phyloP scores from a whole-genome alignment of 2,113 vertebrate genomes.

The Probosciger aterrimus region DNA sequence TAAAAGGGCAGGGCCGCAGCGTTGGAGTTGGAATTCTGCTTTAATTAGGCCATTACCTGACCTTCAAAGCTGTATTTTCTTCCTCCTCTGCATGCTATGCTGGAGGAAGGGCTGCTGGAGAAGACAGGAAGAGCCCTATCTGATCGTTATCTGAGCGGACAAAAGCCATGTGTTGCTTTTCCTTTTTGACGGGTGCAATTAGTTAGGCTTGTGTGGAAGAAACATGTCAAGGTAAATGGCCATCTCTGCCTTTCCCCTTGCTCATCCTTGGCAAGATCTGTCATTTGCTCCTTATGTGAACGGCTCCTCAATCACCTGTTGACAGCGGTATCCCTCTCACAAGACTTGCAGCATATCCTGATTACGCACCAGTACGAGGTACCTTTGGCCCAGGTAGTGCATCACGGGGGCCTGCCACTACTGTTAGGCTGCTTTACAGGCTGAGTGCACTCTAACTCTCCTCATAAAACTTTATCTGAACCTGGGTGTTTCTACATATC shows the following conservation, averaged over 20 bases:
- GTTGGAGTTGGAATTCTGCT: conserved; percentile 26
- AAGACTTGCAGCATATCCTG: conserved; percentile 1
- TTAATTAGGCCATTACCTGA: conserved; percentile 48
- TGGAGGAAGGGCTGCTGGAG: conserved; percentile 35
- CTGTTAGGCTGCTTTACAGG: not conserved
- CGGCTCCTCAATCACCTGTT: conserved; percentile 51
- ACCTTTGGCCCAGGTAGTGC: not conserved
- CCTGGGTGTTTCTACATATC: not conserved
- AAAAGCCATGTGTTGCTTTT: conserved; percentile 52
- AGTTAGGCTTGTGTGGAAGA: conserved; percentile 34
- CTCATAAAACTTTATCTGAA: conserved; percentile 63
- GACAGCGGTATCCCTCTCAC: conserved; percentile 38
- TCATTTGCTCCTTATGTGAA: not conserved
- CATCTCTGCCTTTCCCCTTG: not conserved
- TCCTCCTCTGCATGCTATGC: conserved; percentile 9
- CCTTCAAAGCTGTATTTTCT: conserved; percentile 47
- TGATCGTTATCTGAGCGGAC: conserved; percentile 11
- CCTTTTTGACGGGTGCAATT: conserved; percentile 50
- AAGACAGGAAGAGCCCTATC: conserved; percentile 47
- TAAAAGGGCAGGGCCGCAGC: not conserved
- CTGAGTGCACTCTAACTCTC: conserved; percentile 32
- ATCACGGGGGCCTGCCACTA: not conserved
- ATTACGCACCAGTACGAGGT: not conserved
- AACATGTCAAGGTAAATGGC: conserved; percentile 31
- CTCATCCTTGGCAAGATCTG: not conserved